phyloP scores from a whole-genome alignment of 2,113 vertebrate species.

The Elachura formosa region DNA sequence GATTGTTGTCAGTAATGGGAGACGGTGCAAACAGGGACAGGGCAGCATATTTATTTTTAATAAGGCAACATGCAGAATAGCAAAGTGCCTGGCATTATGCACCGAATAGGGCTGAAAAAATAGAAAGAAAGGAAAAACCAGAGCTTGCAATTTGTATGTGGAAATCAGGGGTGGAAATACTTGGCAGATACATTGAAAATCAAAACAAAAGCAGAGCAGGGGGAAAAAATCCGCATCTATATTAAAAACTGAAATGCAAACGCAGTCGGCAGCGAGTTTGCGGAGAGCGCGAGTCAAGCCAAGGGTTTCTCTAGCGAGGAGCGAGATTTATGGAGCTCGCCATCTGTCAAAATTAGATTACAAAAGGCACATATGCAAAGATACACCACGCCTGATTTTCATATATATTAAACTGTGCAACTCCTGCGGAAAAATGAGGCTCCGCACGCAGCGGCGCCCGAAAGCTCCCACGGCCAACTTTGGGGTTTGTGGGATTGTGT shows the following conservation, averaged over 20 bases:
- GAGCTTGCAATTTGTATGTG: constrained; percentile 54
- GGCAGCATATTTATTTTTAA: constrained; percentile 78
- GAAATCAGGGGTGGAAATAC: constrained; percentile 61
- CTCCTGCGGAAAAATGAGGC: constrained; percentile 84
- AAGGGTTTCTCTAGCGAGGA: constrained; percentile 73
- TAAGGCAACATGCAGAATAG: constrained; percentile 66
- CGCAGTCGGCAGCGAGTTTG: constrained; percentile 75
- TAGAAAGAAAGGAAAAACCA: background rate
- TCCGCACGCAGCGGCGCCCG: constrained; percentile 73
- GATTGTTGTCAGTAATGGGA: constrained; percentile 79
- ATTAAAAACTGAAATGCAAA: constrained; percentile 72
- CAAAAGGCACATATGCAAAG: constrained; percentile 84
- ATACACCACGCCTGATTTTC: constrained; percentile 92
- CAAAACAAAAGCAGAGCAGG: constrained; percentile 68
- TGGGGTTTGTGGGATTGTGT: constrained; percentile 57
- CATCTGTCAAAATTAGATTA: constrained; percentile 85
- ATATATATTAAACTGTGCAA: constrained; percentile 97
- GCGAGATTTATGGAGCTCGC: constrained; percentile 76
- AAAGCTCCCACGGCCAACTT: constrained; percentile 77
- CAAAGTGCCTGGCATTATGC: constrained; percentile 59
- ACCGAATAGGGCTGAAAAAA: constrained; percentile 4
- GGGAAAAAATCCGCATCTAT: constrained; percentile 39
- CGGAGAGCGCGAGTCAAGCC: constrained; percentile 68
- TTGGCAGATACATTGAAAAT: constrained; percentile 59
- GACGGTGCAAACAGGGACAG: constrained; percentile 72